Base-by-base conservation (phyloP, 2,797 vertebrate genomes). In the Delichon dasypus region DNA sequence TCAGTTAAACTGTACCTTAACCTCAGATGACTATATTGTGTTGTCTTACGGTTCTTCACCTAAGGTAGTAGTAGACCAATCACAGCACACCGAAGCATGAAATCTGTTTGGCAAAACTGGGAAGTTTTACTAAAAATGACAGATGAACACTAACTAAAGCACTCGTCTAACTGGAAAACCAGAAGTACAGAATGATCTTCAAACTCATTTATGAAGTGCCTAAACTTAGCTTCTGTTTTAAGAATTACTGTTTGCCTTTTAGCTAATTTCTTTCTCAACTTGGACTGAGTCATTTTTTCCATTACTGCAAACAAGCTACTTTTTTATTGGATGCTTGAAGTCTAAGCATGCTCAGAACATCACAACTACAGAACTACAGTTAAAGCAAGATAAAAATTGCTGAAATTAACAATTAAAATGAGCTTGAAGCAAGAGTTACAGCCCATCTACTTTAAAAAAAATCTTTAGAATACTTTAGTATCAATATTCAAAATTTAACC, bases 241-340 rank as follows among this genome's bases (percentile, higher is more conserved):
- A 85, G 34, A 55, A 82, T 89, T 76, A 88, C 92, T 76, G 65
- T 95, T 95, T 97, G 78, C 77, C 94, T 97, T 97, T 96, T 84
- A 95, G 83, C 88, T 96, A 91, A 90, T 79, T 96, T 97, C 90
- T 96, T 67, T 93, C 74, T 96, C 86, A 82, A 27, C 70, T 96
- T 74, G 32, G 50, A 57, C 92, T 66, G 94, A 96, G 93, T 97
- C 81, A 97, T 92, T 95, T 98, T 97, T 97, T 97, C 97, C 98
- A 97, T 97, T 97, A 97, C 96, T 95, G 81, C 88, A 96, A 90
- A 79, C 74, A 96, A 89, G 72, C 74, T 84, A 93, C 92, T 95
- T 97, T 98, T 97, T 97, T 96, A 91, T 88, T 97, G 96, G 95
- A 96, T 95, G 85, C 83, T 95, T 91, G 92, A 58, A 91, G 90